These are phyloP conservation scores for Styela plicata DNA, from an alignment of 23 tunicate species.

Conservation along the genomic window DNA sequence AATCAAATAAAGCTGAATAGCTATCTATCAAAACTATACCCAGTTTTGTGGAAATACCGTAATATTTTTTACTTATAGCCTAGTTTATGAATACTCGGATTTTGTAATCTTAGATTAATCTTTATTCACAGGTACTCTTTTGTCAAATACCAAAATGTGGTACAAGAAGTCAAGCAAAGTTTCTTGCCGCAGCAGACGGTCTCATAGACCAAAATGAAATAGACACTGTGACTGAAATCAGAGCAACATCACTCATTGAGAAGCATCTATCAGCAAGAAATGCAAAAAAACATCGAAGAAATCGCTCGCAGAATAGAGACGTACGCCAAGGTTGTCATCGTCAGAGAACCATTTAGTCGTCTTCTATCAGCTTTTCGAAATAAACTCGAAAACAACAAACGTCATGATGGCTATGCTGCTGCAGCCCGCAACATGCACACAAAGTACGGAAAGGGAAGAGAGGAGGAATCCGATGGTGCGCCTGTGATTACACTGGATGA, in stretches of 20 bases:
- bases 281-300: neutral
- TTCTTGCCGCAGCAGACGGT: conserved; percentile 8
- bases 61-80: no score
- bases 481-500: conserved; percentile 13
- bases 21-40: no score
- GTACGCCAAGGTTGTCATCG: conserved; percentile 11
- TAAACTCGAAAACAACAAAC: conserved; percentile 9
- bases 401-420: conserved; percentile 5
- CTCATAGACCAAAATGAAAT: neutral
- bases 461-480: neutral
- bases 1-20: no score
- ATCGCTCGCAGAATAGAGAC: neutral
- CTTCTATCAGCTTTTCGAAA: conserved; percentile 21
- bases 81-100: no score
- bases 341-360: conserved; percentile 30
- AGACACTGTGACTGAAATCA: neutral
- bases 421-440: conserved; percentile 8
- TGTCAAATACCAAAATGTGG: conserved; percentile 37
- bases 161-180: conserved; percentile 48
- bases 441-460: conserved; percentile 7
- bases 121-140: neutral
- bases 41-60: no score
- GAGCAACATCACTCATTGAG: conserved; percentile 22
- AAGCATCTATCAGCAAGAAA: conserved; percentile 15
- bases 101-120: no score